Conservation (phyloP, 2,888 invertebrate species). For the Neoscelio sp. region DNA sequence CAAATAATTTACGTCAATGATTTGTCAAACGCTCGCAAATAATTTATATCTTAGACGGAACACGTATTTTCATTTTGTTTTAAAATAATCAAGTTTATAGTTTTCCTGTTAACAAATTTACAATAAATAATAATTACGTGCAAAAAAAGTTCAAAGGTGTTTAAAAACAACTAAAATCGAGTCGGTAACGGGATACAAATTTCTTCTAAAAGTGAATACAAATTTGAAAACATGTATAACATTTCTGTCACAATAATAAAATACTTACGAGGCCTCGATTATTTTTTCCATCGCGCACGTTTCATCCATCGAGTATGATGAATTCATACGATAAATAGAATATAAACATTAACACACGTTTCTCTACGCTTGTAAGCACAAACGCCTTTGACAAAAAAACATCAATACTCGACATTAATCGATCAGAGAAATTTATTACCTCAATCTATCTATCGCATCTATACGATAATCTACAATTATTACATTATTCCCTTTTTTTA, state of each 20-base stretch:
- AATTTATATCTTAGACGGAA: too few species aligned
- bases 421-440: constrained; percentile 44
- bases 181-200: too few species aligned
- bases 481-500: constrained; percentile 34
- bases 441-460: constrained; percentile 15
- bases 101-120: too few species aligned
- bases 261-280: constrained; percentile 39
- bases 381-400: constrained; percentile 22
- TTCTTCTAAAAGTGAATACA: too few species aligned
- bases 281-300: constrained; percentile 15
- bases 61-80: too few species aligned
- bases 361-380: neutral
- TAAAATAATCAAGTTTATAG: too few species aligned
- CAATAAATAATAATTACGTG: too few species aligned
- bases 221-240: constrained; percentile 25
- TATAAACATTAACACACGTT: constrained; percentile 33
- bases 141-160: too few species aligned
- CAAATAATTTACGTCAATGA: too few species aligned
- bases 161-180: constrained; percentile 2
- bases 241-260: constrained; percentile 37
- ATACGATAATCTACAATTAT: constrained; percentile 29
- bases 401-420: constrained; percentile 25
- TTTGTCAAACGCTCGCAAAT: too few species aligned
- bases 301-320: too few species aligned
- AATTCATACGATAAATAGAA: constrained; percentile 34